Percentiles rank a stretch among this genome's conserved stretches.
phyloP scores from a whole-genome alignment of 2,113 vertebrate genomes.

The Halcyon malimbica region DNA sequence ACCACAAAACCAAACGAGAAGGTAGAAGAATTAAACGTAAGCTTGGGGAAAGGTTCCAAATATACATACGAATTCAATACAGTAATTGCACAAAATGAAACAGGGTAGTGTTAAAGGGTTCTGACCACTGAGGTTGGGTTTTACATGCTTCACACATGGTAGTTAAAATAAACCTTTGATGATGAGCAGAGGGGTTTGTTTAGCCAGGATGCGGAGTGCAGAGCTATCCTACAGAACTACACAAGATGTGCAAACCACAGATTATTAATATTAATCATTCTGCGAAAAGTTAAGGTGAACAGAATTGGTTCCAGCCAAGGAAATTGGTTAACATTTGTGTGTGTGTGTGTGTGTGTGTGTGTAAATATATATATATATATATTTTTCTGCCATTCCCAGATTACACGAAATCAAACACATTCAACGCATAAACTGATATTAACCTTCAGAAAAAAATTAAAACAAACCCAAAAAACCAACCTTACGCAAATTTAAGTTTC shows the following conservation, averaged over 20 bases:
- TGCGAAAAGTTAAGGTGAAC: conserved; percentile 60
- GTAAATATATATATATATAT: background rate
- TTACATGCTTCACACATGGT: conserved; percentile 67
- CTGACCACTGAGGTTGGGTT: conserved; percentile 52
- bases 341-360: background rate
- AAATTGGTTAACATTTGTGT: conserved; percentile 39
- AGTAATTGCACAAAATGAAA: conserved; percentile 75
- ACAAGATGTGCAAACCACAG: conserved; percentile 69
- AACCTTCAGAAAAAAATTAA: background rate
- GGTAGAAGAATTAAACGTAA: conserved; percentile 56
- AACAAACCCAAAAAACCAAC: background rate
- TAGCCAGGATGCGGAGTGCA: conserved; percentile 33
- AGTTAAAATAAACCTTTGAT: conserved; percentile 50
- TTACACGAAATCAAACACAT: conserved; percentile 66
- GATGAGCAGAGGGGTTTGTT: background rate
- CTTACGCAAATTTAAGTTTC: conserved; percentile 61
- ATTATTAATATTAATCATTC: conserved; percentile 33
- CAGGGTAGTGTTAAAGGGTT: conserved; percentile 60
- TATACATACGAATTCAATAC: conserved; percentile 75
- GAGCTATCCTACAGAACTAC: conserved; percentile 58
- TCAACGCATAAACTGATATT: conserved; percentile 46
- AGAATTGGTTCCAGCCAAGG: conserved; percentile 60
- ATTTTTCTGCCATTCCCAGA: conserved; percentile 60
- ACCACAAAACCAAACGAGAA: conserved; percentile 60
- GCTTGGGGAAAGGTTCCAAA: conserved; percentile 69